These are phyloP conservation scores for Rhabditoides inermis DNA, from an alignment of 2,888 invertebrate genomes.

Conservation along the genomic window DNA sequence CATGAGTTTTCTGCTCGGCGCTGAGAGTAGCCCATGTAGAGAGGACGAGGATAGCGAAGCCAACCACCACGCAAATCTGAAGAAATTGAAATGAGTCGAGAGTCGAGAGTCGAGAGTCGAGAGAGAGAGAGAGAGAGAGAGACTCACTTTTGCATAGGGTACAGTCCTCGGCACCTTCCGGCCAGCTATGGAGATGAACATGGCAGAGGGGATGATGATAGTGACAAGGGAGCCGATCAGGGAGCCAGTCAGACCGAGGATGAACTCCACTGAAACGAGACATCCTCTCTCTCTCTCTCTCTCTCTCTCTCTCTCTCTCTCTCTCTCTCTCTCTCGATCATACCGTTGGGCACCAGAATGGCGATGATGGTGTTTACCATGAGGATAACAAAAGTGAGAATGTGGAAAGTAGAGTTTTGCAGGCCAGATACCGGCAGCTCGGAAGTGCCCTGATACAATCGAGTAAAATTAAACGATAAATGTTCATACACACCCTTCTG, in stretches of 20 bases:
- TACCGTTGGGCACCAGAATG: slow-evolving; percentile 78
- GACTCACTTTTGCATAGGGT: slow-evolving; percentile 3
- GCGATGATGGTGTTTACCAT: slow-evolving; percentile 70
- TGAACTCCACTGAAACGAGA: slow-evolving; percentile 62
- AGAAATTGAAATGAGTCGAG: slow-evolving; percentile 18
- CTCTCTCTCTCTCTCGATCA: too few species aligned
- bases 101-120: neutral
- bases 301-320: too few species aligned
- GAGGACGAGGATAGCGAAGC: slow-evolving; percentile 76
- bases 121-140: neutral
- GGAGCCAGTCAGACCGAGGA: slow-evolving; percentile 84
- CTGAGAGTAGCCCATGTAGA: slow-evolving; percentile 76
- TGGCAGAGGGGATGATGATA: slow-evolving; percentile 80
- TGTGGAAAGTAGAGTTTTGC: slow-evolving; percentile 31
- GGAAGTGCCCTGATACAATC: slow-evolving; percentile 14
- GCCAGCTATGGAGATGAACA: slow-evolving; percentile 56
- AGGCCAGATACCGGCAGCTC: slow-evolving; percentile 18
- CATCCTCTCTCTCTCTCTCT: too few species aligned
- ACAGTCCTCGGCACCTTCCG: slow-evolving; percentile 2
- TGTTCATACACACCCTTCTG: neutral
- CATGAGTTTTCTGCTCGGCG: slow-evolving; percentile 24
- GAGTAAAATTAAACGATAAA: neutral
- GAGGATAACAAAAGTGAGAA: slow-evolving; percentile 68
- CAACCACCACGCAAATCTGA: slow-evolving; percentile 71
- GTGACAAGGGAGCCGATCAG: slow-evolving; percentile 89